phyloP scores from a whole-genome alignment of 2,113 vertebrate genomes.

The Tautogolabrus adspersus region DNA sequence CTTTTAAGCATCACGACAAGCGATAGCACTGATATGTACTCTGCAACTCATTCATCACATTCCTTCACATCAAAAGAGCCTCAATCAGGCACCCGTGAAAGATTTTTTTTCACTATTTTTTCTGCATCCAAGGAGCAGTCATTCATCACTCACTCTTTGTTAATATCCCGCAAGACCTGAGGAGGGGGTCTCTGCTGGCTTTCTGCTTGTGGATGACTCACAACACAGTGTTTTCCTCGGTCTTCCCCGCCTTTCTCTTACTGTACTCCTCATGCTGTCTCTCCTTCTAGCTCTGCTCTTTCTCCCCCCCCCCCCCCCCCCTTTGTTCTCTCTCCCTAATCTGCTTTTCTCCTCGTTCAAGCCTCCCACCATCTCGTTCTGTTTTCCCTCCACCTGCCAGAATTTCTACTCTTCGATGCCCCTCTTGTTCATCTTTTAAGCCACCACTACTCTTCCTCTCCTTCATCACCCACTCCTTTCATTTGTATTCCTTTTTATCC shows the following conservation, averaged over 20 bases:
- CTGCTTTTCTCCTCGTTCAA: slow-evolving; percentile 51
- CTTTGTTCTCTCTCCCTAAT: slow-evolving; percentile 46
- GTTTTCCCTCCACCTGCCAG: slow-evolving; percentile 39
- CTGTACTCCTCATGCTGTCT: slow-evolving; percentile 41
- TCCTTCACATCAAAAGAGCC: slow-evolving; percentile 31
- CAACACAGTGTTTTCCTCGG: slow-evolving; percentile 46
- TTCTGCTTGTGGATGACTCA: slow-evolving; percentile 62
- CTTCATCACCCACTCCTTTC: slow-evolving; percentile 4
- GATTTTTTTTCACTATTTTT: slow-evolving; percentile 14
- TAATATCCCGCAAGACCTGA: slow-evolving; percentile 43
- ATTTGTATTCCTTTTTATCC: background rate
- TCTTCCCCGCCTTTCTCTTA: slow-evolving; percentile 31
- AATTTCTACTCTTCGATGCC: slow-evolving; percentile 15
- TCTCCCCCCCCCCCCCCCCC: too few species aligned
- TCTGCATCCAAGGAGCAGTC: slow-evolving; percentile 23
- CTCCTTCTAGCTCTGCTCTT: slow-evolving; percentile 4
- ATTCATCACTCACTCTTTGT: slow-evolving; percentile 52
- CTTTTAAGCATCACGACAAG: slow-evolving; percentile 2
- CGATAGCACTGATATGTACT: background rate
- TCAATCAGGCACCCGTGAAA: slow-evolving; percentile 30
- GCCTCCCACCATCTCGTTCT: slow-evolving; percentile 12
- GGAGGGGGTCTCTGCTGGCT: slow-evolving; percentile 35
- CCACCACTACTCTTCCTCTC: slow-evolving; percentile 14
- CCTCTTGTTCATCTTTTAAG: slow-evolving; percentile 33
- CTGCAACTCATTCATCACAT: slow-evolving; percentile 23